Percentiles rank a stretch among this genome's conserved stretches.
Conservation (phyloP, 2,797 vertebrate genomes). For the Crax fasciolata region DNA sequence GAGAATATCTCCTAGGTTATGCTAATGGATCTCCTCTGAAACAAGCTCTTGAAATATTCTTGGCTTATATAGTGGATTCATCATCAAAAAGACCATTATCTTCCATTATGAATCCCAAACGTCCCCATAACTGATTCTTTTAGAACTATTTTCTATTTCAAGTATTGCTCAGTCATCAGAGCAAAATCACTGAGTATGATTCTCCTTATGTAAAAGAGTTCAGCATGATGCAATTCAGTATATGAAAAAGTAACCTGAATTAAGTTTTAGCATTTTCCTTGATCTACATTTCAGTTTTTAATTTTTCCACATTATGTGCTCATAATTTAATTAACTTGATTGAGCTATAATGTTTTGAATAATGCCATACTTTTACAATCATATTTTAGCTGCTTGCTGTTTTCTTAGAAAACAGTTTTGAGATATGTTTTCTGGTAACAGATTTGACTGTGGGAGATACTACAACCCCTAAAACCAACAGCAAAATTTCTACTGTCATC, state of each 20-base stretch:
- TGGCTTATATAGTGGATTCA: constrained; percentile 53
- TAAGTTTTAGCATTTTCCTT: background rate
- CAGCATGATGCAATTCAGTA: background rate
- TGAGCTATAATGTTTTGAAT: background rate
- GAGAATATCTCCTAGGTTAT: constrained; percentile 5
- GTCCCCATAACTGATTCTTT: constrained; percentile 34
- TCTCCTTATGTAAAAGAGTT: constrained; percentile 2
- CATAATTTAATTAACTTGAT: background rate
- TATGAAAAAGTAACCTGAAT: background rate
- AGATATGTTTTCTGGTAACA: background rate
- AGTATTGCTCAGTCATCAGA: constrained; percentile 46
- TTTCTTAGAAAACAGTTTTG: background rate
- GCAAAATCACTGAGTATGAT: constrained; percentile 28
- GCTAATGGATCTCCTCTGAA: constrained; percentile 55
- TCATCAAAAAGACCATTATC: constrained; percentile 66
- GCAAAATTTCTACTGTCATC: background rate
- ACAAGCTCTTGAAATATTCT: constrained; percentile 51
- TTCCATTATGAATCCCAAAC: constrained; percentile 51
- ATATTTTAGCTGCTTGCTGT: background rate
- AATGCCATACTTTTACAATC: background rate
- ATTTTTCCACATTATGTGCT: background rate
- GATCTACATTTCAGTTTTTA: background rate
- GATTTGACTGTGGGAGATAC: background rate
- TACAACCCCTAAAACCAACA: background rate
- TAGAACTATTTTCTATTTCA: constrained; percentile 44